Percentiles rank a stretch among this genome's conserved stretches.
These are phyloP conservation scores for Thysanoteuthis rhombus DNA, from an alignment of 2,888 invertebrate genomes.

Conservation along the genomic window DNA sequence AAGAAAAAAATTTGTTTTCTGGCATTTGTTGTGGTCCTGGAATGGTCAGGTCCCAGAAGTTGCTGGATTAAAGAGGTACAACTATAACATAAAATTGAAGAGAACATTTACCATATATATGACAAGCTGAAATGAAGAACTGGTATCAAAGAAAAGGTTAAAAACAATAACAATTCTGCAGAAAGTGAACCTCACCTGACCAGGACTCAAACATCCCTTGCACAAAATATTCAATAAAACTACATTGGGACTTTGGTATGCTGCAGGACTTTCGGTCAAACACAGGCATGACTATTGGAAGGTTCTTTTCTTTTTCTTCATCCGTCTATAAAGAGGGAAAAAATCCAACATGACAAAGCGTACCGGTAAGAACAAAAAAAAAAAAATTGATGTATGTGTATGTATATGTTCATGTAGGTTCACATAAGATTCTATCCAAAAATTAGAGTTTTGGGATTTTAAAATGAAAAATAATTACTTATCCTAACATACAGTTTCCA, in stretches of 20 bases:
- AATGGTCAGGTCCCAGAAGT: no score
- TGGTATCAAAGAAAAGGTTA: background rate
- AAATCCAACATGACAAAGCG: background rate
- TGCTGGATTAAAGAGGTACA: no score
- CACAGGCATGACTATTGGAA: conserved; percentile 98
- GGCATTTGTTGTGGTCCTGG: no score
- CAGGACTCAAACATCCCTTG: conserved; percentile 97
- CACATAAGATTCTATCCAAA: background rate
- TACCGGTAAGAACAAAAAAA: no score
- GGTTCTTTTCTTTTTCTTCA: conserved; percentile 86
- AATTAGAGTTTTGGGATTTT: background rate
- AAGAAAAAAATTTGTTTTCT: no score
- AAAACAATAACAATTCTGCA: background rate
- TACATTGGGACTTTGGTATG: conserved; percentile 96
- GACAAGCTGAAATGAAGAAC: background rate
- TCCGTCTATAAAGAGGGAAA: conserved; percentile 78
- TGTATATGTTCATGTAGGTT: no score
- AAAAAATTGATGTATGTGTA: no score
- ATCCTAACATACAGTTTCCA: no score
- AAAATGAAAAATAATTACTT: no score
- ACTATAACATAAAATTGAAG: background rate
- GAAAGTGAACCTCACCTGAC: conserved; percentile 76
- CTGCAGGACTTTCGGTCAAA: conserved; percentile 95
- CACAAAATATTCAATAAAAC: conserved; percentile 97
- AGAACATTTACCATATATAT: background rate